Base-by-base conservation (phyloP, 1,140 invertebrate genomes). In the Ceratitis capitata region DNA sequence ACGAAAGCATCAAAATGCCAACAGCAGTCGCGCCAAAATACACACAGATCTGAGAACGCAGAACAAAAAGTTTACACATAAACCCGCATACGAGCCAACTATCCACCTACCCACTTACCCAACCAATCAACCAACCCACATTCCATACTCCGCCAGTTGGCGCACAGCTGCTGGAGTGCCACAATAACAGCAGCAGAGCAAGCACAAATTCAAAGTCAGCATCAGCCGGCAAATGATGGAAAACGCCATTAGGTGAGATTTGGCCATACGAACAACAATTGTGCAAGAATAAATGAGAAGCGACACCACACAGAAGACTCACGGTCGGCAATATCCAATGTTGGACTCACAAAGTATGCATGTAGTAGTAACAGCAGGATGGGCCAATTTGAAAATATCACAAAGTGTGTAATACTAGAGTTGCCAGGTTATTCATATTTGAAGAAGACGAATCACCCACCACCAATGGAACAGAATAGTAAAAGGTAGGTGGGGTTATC, bases 241-340 rank as follows among this genome's bases (percentile, higher is more conserved):
- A 91, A 91, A 91, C 89, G 90, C 90, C 89, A 91, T 91, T 91
- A 91, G 90, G 90, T 89, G 89, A 91, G 90, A 91, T 91, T 91
- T 91, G 90, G 89, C 89, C 89, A 90, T 89, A 91, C 89, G 88
- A 89, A 91, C 88, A 91, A 90, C 90, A 91, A 89, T 91, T 91
- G 90, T 89, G 89, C 87, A 89, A 83, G 39, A 85, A 69, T 61
- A 61, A 47, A 39, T 84, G 58, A 51, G 58, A 61, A 61, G 53
- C 58, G 29, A 56, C 82, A 83, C 51, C 29, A 42, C 82, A 39
- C 23, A 49, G 35, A 64, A 45, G 53, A 42, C n/a, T 26, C 42
- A 45, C 51, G 9, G 39, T 78, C n/a, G 39, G 39, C 29, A 10
- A 23, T 82, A 49, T 29, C 74, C 19, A 82, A 23, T 82, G 35